A percentile compares a stretch with the other conserved stretches of the same genome.
These are phyloP conservation scores for Chymomyza caudatula DNA, from an alignment of 2,888 invertebrate genomes.

Conservation along the genomic window DNA sequence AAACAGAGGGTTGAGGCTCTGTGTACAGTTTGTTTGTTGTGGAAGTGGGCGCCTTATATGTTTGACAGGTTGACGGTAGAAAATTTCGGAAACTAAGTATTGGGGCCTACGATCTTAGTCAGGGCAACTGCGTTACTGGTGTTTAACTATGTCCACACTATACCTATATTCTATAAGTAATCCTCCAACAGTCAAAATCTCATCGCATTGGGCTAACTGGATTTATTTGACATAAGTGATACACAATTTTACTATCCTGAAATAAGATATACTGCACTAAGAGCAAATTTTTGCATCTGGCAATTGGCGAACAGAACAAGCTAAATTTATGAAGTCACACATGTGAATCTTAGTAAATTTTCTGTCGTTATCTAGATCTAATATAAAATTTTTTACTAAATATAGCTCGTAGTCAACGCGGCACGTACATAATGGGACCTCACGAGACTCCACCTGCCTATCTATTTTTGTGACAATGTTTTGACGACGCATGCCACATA, in stretches of 20 bases:
- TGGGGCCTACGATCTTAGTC: too few species aligned
- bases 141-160: too few species aligned
- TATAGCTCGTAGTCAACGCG: slow-evolving; percentile 25
- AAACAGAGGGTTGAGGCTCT: too few species aligned
- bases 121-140: too few species aligned
- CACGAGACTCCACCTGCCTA: not conserved
- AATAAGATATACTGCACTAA: not conserved
- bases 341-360: slow-evolving; percentile 51
- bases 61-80: slow-evolving; percentile 48
- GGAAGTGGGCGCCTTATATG: slow-evolving; percentile 52
- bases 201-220: too few species aligned
- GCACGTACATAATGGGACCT: slow-evolving; percentile 59
- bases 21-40: not conserved
- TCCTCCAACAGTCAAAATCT: too few species aligned
- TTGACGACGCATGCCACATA: slow-evolving; percentile 8
- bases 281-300: not conserved
- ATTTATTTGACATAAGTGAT: too few species aligned
- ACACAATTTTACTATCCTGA: not conserved
- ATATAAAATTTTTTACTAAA: not conserved
- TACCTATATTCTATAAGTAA: too few species aligned
- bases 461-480: slow-evolving; percentile 38
- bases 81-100: not conserved
- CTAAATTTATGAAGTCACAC: slow-evolving; percentile 2
- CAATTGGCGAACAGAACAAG: not conserved
- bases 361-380: slow-evolving; percentile 11